These are phyloP conservation scores for Thripadectes ignobilis DNA, from an alignment of 2,797 vertebrate species.

Conservation along the genomic window DNA sequence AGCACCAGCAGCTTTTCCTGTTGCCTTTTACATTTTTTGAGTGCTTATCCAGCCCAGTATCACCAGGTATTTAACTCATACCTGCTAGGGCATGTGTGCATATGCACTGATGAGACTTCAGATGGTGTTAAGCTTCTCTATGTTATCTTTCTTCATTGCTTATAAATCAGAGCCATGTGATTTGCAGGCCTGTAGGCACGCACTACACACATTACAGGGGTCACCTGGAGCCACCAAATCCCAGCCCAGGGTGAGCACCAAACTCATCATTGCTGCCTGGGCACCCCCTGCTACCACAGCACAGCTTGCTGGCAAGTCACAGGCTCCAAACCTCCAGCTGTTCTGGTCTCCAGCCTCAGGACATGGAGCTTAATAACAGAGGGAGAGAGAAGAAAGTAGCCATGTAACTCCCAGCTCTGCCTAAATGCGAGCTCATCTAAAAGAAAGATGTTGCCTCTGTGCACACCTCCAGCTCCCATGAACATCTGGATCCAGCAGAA, in stretches of 20 bases:
- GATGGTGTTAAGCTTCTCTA: neutral
- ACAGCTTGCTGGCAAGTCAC: neutral
- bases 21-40: neutral
- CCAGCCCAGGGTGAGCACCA: neutral
- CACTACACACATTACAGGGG: neutral
- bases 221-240: neutral
- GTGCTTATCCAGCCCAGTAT: neutral
- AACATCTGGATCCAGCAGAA: neutral
- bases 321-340: neutral
- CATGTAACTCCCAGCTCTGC: neutral
- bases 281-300: neutral
- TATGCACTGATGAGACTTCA: neutral
- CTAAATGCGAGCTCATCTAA: neutral
- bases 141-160: neutral
- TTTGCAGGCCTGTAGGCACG: neutral
- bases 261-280: neutral
- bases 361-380: neutral
- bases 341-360: neutral
- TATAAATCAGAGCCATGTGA: neutral
- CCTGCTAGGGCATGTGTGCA: rapidly evolving
- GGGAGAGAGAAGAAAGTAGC: neutral
- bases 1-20: rapidly evolving
- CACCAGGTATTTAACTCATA: neutral
- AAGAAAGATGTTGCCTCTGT: neutral
- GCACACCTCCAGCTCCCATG: neutral